Evolutionary conservation across 2,797 vertebrate species (phyloP).

Genomic region (Sebastiscus albofasciatus): DNA sequence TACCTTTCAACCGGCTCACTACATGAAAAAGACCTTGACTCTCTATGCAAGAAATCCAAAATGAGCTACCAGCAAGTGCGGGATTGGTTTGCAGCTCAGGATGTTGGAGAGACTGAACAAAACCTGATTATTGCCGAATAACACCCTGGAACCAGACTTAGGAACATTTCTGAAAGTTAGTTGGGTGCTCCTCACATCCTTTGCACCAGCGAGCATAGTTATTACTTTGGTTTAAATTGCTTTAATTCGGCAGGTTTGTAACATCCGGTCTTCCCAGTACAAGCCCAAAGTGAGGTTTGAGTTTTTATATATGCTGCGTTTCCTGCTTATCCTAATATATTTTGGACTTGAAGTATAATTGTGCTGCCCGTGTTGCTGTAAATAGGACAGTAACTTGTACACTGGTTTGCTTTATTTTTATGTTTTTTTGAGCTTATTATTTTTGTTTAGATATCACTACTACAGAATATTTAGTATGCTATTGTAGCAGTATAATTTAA

Average conservation of each 20-base stretch:
- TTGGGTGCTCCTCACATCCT: slow-evolving; percentile 35
- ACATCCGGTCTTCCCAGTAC: slow-evolving; percentile 71
- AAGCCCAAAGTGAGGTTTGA: slow-evolving; percentile 64
- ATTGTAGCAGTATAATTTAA: slow-evolving; percentile 78
- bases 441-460: slow-evolving; percentile 72
- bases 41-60: slow-evolving; percentile 87
- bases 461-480: slow-evolving; percentile 65
- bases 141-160: slow-evolving; percentile 58
- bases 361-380: slow-evolving; percentile 71
- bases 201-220: slow-evolving; percentile 49
- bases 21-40: slow-evolving; percentile 87
- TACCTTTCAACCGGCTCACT: slow-evolving; percentile 80
- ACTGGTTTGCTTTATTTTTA: slow-evolving; percentile 77
- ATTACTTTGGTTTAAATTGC: slow-evolving; percentile 70
- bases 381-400: slow-evolving; percentile 76
- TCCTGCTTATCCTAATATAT: slow-evolving; percentile 76
- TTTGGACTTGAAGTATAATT: slow-evolving; percentile 72
- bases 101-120: slow-evolving; percentile 77
- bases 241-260: slow-evolving; percentile 74
- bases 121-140: slow-evolving; percentile 81
- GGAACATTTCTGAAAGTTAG: slow-evolving; percentile 40
- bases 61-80: slow-evolving; percentile 89
- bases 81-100: slow-evolving; percentile 88
- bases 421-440: slow-evolving; percentile 52
- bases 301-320: slow-evolving; percentile 68